Percentiles rank a stretch among this genome's conserved stretches.
Evolutionary conservation across 2,888 invertebrate species (phyloP).

Genomic region (Acrobasis consociella): DNA sequence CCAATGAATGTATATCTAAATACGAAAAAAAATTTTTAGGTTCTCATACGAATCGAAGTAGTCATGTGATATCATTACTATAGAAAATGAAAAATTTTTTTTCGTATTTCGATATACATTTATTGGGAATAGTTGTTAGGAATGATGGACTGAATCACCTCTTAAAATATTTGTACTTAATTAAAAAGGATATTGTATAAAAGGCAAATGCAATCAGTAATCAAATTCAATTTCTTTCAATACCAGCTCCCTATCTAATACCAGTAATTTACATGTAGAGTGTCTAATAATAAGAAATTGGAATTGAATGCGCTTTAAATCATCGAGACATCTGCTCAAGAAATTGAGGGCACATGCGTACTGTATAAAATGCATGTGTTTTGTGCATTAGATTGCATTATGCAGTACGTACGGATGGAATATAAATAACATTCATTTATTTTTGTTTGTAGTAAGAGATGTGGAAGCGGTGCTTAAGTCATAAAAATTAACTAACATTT

Average conservation of each 20-base stretch:
- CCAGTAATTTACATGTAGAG: conserved; percentile 24
- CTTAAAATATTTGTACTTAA: no score
- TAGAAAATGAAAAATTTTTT: no score
- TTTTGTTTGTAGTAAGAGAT: background rate
- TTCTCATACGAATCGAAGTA: no score
- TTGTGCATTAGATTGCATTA: conserved; percentile 14
- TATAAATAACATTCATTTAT: background rate
- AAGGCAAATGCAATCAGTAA: background rate
- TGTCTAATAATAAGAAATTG: conserved; percentile 24
- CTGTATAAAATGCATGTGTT: conserved; percentile 22
- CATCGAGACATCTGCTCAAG: conserved; percentile 26
- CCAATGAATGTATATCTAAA: no score
- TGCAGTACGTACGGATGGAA: background rate
- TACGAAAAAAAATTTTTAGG: no score
- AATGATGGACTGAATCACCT: no score
- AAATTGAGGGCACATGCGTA: conserved; percentile 26
- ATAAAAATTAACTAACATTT: no score
- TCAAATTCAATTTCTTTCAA: background rate
- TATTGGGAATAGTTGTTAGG: no score
- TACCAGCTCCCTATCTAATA: conserved; percentile 9
- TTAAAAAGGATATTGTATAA: no score
- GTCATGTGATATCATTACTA: no score
- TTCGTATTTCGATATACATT: no score
- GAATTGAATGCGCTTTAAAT: conserved; percentile 29
- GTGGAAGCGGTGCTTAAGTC: no score